Conservation (phyloP, 1,140 invertebrate species). For the Brachionus asplanchnoidis region DNA sequence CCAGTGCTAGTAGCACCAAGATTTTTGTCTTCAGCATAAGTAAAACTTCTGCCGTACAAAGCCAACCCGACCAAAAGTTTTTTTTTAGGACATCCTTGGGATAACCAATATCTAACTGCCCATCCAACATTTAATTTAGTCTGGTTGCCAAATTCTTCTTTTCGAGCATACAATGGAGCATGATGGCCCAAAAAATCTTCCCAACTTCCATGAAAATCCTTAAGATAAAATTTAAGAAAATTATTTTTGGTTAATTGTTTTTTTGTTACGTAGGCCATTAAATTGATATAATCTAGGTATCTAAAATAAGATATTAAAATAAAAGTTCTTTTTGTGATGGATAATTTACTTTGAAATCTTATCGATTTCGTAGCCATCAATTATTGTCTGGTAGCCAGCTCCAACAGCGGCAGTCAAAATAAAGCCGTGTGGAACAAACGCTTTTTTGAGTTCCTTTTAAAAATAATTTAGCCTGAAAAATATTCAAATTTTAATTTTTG, state of each 20-base stretch:
- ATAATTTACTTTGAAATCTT: constrained; percentile 63
- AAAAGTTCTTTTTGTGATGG: constrained; percentile 54
- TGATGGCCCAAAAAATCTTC: constrained; percentile 38
- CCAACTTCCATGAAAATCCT: constrained; percentile 42
- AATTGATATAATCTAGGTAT: constrained; percentile 87
- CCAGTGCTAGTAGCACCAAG: constrained; percentile 79
- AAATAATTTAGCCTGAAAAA: background rate
- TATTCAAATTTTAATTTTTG: background rate
- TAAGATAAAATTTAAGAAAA: background rate
- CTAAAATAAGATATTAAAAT: constrained; percentile 15
- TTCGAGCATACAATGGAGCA: constrained; percentile 25
- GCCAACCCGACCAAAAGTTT: constrained; percentile 80
- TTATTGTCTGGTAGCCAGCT: constrained; percentile 43
- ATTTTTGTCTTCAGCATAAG: constrained; percentile 65
- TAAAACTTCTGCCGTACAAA: constrained; percentile 80
- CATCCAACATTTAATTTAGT: constrained; percentile 46
- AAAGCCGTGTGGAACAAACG: constrained; percentile 43
- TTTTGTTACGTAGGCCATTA: constrained; percentile 68
- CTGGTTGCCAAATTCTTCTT: constrained; percentile 30
- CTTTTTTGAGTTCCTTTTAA: constrained; percentile 43
- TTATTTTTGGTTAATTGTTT: background rate
- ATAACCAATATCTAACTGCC: constrained; percentile 63
- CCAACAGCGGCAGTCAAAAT: constrained; percentile 46
- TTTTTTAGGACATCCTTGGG: constrained; percentile 68
- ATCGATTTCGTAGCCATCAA: constrained; percentile 68